These are phyloP conservation scores for Phyllotis vaccarum DNA, from an alignment of 2,797 vertebrate species.

Conservation along the genomic window DNA sequence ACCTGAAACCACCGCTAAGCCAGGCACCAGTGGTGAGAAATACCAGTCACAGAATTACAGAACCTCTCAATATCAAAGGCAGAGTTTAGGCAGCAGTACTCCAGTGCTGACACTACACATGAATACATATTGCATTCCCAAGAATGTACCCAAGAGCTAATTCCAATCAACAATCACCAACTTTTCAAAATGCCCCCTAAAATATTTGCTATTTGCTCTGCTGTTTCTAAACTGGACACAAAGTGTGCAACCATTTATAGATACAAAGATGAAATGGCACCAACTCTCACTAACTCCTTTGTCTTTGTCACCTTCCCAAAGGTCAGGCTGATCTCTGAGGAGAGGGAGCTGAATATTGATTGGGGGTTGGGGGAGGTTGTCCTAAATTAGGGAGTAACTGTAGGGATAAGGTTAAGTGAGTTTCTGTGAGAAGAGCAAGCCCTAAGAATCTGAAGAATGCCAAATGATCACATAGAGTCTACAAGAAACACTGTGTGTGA, in stretches of 20 bases:
- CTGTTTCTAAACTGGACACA: neutral
- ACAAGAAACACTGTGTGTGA: neutral
- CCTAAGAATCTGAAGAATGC: neutral
- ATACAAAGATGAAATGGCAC: neutral
- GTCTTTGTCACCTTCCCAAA: neutral
- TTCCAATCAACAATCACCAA: neutral
- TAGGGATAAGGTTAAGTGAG: neutral
- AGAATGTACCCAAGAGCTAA: neutral
- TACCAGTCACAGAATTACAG: neutral
- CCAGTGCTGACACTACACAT: neutral
- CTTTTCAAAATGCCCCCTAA: neutral
- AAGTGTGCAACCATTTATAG: neutral
- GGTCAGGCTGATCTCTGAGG: neutral
- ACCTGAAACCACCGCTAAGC: neutral
- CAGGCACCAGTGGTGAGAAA: neutral
- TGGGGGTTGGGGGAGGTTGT: no score
- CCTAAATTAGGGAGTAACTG: neutral
- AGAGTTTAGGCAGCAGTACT: neutral
- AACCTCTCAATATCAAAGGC: neutral
- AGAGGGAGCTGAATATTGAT: neutral
- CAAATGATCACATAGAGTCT: neutral
- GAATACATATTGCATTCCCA: neutral
- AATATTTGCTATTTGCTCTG: neutral
- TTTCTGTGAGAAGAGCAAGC: neutral
- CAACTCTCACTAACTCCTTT: neutral